Conservation (phyloP, 2,888 invertebrate species). For the Clostera curtula region DNA sequence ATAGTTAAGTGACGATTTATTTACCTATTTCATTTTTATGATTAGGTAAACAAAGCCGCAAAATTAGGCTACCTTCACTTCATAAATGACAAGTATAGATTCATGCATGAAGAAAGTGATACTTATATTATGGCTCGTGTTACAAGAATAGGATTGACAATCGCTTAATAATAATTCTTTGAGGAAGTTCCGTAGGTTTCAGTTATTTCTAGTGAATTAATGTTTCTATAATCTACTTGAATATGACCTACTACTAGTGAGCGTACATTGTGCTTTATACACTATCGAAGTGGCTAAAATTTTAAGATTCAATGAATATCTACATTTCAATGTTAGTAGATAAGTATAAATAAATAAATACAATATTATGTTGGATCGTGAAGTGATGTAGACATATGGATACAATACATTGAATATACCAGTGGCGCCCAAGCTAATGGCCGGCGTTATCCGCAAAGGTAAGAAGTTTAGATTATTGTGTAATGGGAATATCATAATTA, state of each 20-base stretch:
- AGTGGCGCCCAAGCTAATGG: too few relatives aligned
- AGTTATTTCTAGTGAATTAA: conserved; percentile 55
- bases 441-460: too few relatives aligned
- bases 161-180: conserved; percentile 25
- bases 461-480: too few relatives aligned
- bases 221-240: conserved; percentile 46
- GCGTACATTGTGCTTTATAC: conserved; percentile 60
- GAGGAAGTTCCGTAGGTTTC: conserved; percentile 51
- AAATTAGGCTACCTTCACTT: too few relatives aligned
- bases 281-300: conserved; percentile 43
- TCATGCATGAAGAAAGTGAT: too few relatives aligned
- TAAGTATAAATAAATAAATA: conserved; percentile 48
- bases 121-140: too few relatives aligned
- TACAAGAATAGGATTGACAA: too few relatives aligned
- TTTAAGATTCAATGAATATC: conserved; percentile 41
- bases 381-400: background rate
- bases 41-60: too few relatives aligned
- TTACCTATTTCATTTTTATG: too few relatives aligned
- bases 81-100: too few relatives aligned
- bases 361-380: conserved; percentile 13
- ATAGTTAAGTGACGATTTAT: too few relatives aligned
- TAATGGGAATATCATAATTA: too few relatives aligned
- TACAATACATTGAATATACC: conserved; percentile 6
- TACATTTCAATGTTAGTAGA: conserved; percentile 64
- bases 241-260: conserved; percentile 53